Base-by-base conservation (phyloP, 2,888 invertebrate genomes). In the Phytoseiulus persimilis region DNA sequence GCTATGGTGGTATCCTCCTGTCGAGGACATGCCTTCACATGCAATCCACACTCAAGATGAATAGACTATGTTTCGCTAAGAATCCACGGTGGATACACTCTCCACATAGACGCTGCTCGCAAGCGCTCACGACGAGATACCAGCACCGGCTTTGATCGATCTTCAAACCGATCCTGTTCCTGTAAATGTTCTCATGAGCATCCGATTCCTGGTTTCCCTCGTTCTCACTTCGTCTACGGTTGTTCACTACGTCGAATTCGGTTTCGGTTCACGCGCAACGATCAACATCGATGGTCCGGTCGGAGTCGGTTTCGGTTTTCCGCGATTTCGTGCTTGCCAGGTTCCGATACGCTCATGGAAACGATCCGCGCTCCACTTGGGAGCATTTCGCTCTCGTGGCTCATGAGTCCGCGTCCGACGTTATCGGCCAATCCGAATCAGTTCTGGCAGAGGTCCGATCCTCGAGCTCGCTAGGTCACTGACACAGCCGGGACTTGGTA, bases 1-100 rank as follows among this genome's bases (percentile, higher is more conserved):
- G 87, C 87, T 87, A 87, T 87, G 87, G 39, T 87, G 87, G 33
- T 87, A 87, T 39, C 87, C 87, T 45, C 87, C 87, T 87, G 87
- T 45, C 32, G 87, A 87, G 39, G 87, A 87, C 87, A 87, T 87
- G 65, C 65, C 18, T 65, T 65, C 65, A 65, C 65, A 65, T 65
- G 65, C 65, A 65, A 65, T 65, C 65, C 65, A 65, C 65, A 65
- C 65, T 65, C 65, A 65, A 65, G 65, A 65, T 65, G 65, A 65
- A 65, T 14, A 65, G 23, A 23, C 65, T 65, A 65, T 65, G 65
- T 65, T 23, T 65, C 65, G 65, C 65, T 65, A 65, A 65, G 65
- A 65, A 65, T 87, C 87, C 87, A 87, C 87, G 87, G 87, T 33
- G 87, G 87, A 87, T 33, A 45, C n/a, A n/a, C 87, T 45, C 39